Evolutionary conservation across 2,797 vertebrate genomes (phyloP), one percentile per base, ranked within the genome.

Genomic region (Cirrhinus molitorella): DNA sequence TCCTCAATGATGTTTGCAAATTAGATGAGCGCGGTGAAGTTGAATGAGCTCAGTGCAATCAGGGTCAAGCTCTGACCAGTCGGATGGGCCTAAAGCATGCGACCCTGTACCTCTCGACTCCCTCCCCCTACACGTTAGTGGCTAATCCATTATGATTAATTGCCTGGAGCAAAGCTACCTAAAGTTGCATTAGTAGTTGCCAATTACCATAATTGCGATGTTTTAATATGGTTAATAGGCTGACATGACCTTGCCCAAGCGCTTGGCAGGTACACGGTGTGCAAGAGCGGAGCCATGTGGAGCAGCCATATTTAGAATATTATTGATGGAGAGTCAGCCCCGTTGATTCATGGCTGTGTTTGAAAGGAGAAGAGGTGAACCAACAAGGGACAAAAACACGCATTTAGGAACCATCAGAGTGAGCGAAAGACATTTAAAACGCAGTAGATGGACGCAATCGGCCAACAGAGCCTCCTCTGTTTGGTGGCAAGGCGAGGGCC

Each of bases 221-320:
- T 92, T 95, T 95, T 95, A 96, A 95, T 95, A 94, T 92, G 93
- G 93, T 92, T 95, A 95, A 96, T 95, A 94, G 95, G 88, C 91
- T 94, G 93, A 92, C 93, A 93, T 92, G 94, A 95, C 95, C 95
- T 96, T 95, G 94, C 92, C 93, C 92, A 91, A 93, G 94, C 90
- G 90, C 89, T 93, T 91, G 87, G 90, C 92, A 94, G 93, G 94
- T 93, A 94, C 87, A 90, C 71, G 63, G 53, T 66, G 80, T 13
- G 73, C 57, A 40, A 66, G 90, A 90, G 88, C 85, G 88, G 84
- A 90, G 91, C 88, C 74, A 91, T 90, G 88, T 90, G 88, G 92
- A 93, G 94, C 91, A 91, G 92, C 92, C 92, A 92, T 94, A 93
- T 93, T 94, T 91, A 92, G 87, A 92, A 88, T 90, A 87, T 91